Evolutionary conservation across 2,113 vertebrate species (phyloP), one percentile per base, ranked within the genome.

Genomic region (Cynoglossus semilaevis): DNA sequence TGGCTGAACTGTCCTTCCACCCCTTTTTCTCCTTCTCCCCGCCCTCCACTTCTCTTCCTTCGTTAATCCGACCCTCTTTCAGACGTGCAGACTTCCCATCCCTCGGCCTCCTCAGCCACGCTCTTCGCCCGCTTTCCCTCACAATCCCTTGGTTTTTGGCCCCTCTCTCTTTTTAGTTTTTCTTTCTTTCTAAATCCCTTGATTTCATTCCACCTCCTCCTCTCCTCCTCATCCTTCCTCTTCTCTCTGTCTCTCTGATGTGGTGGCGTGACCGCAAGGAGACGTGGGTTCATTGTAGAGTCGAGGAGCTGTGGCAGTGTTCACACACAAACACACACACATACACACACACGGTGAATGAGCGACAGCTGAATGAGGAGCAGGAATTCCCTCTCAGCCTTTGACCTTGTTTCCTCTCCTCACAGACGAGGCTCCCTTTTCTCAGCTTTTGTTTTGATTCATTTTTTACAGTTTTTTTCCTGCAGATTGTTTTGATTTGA

Each of bases 381-480:
- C 52, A 87, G 82, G 87, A 87, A 88, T 88, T 88, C 82, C 87
- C 79, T 86, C 70, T 52, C 73, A 80, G 83, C 85, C 85, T 88
- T 87, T 85, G 83, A 81, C 85, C 82, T 81, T 65, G 41, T 80
- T 83, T 85, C 76, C 82, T 82, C 73, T 52, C 67, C 62, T 55
- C 7, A n/a, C n/a, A 17, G 63, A 68, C 57, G 67, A 69, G 42
- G 13, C 12, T 37, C 34, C n/a, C 46, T 38, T 22, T 63, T 67
- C 43, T 69, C 41, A 38, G 60, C 66, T 84, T 58, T 67, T 48
- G 50, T 63, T 61, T 77, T n/a, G n/a, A n/a, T n/a, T 60, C 49
- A 61, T 17, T 72, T 69, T 59, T 15, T 43, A 13, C 11, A 38
- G 35, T 9, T 38, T 38, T 38, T 38, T 38, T 12, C 12, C 35